phyloP scores from a whole-genome alignment of 2,797 vertebrate genomes.

The Lacerta agilis region DNA sequence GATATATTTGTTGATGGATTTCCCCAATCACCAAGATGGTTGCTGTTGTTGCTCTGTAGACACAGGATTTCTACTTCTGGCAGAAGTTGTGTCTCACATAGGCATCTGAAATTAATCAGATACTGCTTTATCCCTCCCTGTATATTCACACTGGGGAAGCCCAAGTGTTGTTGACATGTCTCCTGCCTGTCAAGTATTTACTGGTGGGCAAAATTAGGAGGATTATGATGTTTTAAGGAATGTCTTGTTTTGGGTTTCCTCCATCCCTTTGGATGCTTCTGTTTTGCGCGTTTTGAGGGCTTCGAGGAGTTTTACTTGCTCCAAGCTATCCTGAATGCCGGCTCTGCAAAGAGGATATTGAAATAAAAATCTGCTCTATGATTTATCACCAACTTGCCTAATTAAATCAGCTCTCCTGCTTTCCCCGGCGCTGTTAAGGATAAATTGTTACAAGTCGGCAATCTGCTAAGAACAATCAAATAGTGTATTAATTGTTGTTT shows the following conservation, averaged over 20 bases:
- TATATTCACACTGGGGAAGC: not conserved
- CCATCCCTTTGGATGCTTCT: not conserved
- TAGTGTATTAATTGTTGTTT: constrained; percentile 58
- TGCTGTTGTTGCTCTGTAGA: constrained; percentile 35
- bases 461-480: constrained; percentile 40
- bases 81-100: not conserved
- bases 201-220: constrained; percentile 4
- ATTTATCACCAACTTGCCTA: constrained; percentile 51
- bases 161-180: not conserved
- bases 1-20: constrained; percentile 48
- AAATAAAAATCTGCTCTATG: constrained; percentile 42
- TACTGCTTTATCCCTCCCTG: not conserved
- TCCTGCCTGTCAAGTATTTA: not conserved
- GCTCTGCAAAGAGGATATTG: constrained; percentile 39
- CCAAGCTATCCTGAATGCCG: constrained; percentile 50
- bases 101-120: not conserved
- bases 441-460: constrained; percentile 36
- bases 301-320: constrained; percentile 25
- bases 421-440: constrained; percentile 9
- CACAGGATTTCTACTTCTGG: not conserved
- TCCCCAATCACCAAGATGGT: constrained; percentile 28
- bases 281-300: not conserved
- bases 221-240: constrained; percentile 22
- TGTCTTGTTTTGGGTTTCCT: not conserved
- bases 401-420: constrained; percentile 47